Evolutionary conservation across 1,140 invertebrate genomes (phyloP), one percentile per base, ranked within the genome.

Genomic region (Caerostris darwini): DNA sequence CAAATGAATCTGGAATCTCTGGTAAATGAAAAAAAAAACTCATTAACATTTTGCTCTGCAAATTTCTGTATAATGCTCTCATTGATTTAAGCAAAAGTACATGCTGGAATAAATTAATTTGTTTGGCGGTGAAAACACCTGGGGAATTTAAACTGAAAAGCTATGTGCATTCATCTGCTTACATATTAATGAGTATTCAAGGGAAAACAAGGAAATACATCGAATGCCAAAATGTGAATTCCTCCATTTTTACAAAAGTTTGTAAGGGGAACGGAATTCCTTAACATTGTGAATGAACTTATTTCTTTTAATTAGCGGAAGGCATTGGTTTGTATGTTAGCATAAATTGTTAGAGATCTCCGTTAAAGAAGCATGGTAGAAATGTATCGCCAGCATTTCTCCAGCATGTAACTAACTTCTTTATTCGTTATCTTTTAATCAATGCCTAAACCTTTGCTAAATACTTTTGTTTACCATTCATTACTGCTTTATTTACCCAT

Each of bases 401-500:
- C 64, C 7, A 50, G 53, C 58, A 19, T 64, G 86, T n/a, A 19
- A 64, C 58, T n/a, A 19, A 64, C 58, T 88, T 88, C 53, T 64
- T 88, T 88, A 64, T 88, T 54, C n/a, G 50, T n/a, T 64, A 88
- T 53, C 58, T 88, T 64, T 88, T 88, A 88, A 88, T 88, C 61
- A 88, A 88, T 64, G 83, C 5, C 57, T 53, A 89, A 89, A 61
- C 8, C 17, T 61, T 67, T 82, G 19, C 69, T 83, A 92, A 86
- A 71, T 61, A 58, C 50, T 69, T 92, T 92, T 85, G 90, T 92
- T 92, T 92, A 85, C 61, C 10, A 67, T 92, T 92, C 90, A 92
- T 92, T 92, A 92, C 7, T 6, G 50, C 58, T 92, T 85, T 85
- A 67, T 64, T 85, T 92, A 92, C 86, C 86, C 64, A 54, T 50